These are phyloP conservation scores for Hydractinia symbiolongicarpus DNA, from an alignment of 30 jellyfish, hydroid and myxozoan genomes.

Conservation along the genomic window DNA sequence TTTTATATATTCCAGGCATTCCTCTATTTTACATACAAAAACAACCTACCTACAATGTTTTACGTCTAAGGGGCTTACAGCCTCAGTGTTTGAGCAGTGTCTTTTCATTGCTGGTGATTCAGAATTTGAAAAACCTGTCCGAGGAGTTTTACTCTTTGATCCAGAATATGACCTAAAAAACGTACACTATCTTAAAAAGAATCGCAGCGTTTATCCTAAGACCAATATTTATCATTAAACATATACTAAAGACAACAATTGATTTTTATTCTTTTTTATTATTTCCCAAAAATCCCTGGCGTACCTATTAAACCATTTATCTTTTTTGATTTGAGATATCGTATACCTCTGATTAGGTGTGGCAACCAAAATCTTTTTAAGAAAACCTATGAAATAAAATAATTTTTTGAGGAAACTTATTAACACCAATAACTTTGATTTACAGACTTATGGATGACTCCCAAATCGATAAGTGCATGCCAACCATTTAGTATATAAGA, in stretches of 20 bases:
- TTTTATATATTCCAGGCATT: no score
- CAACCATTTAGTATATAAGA: no score
- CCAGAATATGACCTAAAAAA: conserved; percentile 47
- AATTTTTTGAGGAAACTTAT: neutral
- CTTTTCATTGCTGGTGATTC: conserved; percentile 77
- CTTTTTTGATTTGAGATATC: conserved; percentile 68
- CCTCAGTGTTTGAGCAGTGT: conserved; percentile 52
- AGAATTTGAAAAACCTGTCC: conserved; percentile 31
- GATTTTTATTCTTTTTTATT: no score
- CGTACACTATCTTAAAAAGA: neutral
- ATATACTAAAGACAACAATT: no score
- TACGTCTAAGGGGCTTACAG: neutral
- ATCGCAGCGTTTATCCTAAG: no score
- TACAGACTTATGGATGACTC: no score
- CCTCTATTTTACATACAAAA: no score
- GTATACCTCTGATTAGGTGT: conserved; percentile 61
- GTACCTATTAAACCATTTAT: conserved; percentile 85
- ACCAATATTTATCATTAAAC: no score
- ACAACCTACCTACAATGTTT: no score
- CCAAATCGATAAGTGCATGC: no score
- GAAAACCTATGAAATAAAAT: conserved; percentile 42
- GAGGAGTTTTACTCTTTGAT: conserved; percentile 69
- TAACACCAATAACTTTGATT: no score
- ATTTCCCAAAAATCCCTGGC: neutral
- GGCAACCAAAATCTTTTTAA: conserved; percentile 62